phyloP scores from a whole-genome alignment of 2,797 vertebrate species.

The Tokudaia tokunoshimensis region DNA sequence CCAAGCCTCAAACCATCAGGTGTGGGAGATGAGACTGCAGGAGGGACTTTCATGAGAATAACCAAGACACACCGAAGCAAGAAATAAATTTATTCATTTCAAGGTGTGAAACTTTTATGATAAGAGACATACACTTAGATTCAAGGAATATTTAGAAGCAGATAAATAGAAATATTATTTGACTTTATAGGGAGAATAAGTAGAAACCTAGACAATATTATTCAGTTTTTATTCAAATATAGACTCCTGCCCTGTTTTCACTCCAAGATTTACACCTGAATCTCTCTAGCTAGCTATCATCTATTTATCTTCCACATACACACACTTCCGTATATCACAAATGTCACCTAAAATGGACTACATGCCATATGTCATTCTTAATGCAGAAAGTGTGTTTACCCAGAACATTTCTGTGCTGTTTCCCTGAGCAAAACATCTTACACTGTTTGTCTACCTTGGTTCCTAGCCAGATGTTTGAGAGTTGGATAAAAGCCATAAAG shows the following conservation, averaged over 20 bases:
- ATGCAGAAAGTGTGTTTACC: neutral
- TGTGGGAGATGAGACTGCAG: neutral
- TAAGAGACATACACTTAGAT: constrained; percentile 7
- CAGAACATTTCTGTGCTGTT: neutral
- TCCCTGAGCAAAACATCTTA: neutral
- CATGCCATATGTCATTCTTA: neutral
- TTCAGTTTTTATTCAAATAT: constrained; percentile 15
- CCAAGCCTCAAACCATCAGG: neutral
- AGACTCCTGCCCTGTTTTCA: neutral
- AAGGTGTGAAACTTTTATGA: constrained; percentile 12
- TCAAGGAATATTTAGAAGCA: constrained; percentile 14
- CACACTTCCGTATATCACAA: neutral
- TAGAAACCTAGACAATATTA: neutral
- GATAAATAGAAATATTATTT: constrained; percentile 52
- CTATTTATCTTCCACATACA: neutral
- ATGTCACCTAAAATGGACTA: neutral
- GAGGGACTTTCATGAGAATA: neutral
- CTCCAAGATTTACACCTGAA: neutral
- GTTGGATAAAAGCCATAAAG: neutral
- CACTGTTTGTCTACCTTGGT: constrained; percentile 8
- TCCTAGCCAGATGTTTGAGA: neutral
- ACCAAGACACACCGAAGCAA: constrained; percentile 23
- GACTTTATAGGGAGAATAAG: neutral
- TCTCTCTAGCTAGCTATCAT: neutral
- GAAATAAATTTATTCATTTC: neutral